Conservation (phyloP, 2,888 invertebrate species). For the Eurytoma californica region DNA sequence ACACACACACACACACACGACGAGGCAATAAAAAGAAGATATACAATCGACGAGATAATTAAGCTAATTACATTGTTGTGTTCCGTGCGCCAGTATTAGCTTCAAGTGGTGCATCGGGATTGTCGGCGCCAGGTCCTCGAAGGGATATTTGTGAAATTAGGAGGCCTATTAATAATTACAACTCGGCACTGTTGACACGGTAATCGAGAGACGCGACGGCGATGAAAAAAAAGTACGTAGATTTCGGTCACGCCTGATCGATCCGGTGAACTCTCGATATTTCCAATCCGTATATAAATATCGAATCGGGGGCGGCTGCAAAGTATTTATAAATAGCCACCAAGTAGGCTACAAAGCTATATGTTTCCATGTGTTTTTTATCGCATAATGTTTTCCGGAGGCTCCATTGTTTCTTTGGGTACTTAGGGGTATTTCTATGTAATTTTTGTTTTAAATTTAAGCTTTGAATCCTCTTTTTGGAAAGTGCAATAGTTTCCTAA, state of each 20-base stretch:
- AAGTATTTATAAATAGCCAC: conserved; percentile 44
- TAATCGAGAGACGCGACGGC: conserved; percentile 5
- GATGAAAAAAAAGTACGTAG: conserved; percentile 21
- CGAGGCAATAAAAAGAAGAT: conserved; percentile 18
- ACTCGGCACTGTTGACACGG: conserved; percentile 16
- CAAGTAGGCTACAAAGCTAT: conserved; percentile 42
- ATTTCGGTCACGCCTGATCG: conserved; percentile 39
- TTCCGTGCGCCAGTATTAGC: neutral
- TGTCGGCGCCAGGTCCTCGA: neutral
- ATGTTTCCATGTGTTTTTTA: conserved; percentile 20
- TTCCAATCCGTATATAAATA: conserved; percentile 45
- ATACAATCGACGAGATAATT: conserved; percentile 9
- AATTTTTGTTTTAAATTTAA: too few species aligned
- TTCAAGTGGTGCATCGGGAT: neutral
- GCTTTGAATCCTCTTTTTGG: neutral
- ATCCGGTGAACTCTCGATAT: conserved; percentile 40
- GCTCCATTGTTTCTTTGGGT: neutral
- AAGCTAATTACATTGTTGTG: conserved; percentile 10
- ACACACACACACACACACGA: neutral
- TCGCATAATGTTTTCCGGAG: neutral
- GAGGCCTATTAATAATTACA: conserved; percentile 34
- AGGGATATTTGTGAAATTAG: conserved; percentile 18
- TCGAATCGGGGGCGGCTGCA: conserved; percentile 37
- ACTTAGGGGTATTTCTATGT: neutral
- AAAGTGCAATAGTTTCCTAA: too few species aligned